A percentile compares a stretch with the other conserved stretches of the same genome.
phyloP scores from a whole-genome alignment of 2,888 invertebrate genomes.

The Agrotis puta region DNA sequence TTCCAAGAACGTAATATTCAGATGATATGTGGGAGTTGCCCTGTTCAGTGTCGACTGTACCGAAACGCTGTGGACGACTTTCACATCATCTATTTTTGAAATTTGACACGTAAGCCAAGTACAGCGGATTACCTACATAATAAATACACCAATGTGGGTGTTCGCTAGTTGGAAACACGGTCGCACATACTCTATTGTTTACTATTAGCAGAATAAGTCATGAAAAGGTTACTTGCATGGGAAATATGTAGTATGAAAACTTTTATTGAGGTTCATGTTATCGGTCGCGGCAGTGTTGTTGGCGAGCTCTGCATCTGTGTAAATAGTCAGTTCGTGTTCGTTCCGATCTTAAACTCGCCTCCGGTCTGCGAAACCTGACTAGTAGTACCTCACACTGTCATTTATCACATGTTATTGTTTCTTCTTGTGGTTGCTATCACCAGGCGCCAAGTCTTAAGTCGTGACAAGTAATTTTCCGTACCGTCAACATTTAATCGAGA shows the following conservation, averaged over 20 bases:
- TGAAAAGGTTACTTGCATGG: slow-evolving; percentile 21
- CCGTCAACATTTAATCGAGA: slow-evolving; percentile 33
- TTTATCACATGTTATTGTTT: slow-evolving; percentile 33
- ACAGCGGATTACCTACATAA: slow-evolving; percentile 27
- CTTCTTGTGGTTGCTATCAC: slow-evolving; percentile 40
- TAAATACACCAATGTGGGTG: background rate
- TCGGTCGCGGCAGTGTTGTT: slow-evolving; percentile 55
- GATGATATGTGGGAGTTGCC: slow-evolving; percentile 41
- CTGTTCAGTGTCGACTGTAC: slow-evolving; percentile 31
- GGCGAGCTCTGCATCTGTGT: slow-evolving; percentile 66
- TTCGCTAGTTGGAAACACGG: slow-evolving; percentile 14
- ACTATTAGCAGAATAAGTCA: slow-evolving; percentile 4
- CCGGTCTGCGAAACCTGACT: slow-evolving; percentile 25
- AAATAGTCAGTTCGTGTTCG: slow-evolving; percentile 58
- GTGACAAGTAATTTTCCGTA: slow-evolving; percentile 55
- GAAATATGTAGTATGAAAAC: slow-evolving; percentile 52
- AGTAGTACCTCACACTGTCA: slow-evolving; percentile 28
- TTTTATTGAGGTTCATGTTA: slow-evolving; percentile 55
- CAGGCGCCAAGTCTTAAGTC: slow-evolving; percentile 34
- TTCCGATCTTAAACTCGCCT: slow-evolving; percentile 32
- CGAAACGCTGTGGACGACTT: slow-evolving; percentile 39
- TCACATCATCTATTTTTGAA: slow-evolving; percentile 52
- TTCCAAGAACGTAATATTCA: slow-evolving; percentile 29
- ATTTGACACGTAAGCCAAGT: slow-evolving; percentile 37
- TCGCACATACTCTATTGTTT: slow-evolving; percentile 6